These are phyloP conservation scores for Digitonthophagus gazella DNA, from an alignment of 2,888 invertebrate genomes.

Conservation along the genomic window DNA sequence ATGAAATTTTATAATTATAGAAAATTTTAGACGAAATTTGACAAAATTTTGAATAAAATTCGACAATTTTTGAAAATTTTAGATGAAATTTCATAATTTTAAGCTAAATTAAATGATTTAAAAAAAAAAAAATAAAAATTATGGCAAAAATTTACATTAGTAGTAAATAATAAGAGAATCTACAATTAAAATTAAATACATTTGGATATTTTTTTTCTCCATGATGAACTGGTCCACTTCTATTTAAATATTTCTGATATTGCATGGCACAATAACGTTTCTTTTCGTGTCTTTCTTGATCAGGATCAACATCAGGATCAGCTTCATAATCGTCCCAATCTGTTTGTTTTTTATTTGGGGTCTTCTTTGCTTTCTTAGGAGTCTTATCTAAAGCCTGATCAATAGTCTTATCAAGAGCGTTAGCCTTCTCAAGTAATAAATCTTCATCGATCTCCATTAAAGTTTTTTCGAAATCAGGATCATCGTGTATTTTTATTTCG, in stretches of 20 bases:
- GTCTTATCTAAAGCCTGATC: slow-evolving; percentile 39
- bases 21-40: no score
- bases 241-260: slow-evolving; percentile 74
- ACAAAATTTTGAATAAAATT: no score
- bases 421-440: slow-evolving; percentile 43
- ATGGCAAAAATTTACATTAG: no score
- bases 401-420: slow-evolving; percentile 43
- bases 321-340: slow-evolving; percentile 40
- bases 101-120: no score
- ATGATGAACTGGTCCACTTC: slow-evolving; percentile 76
- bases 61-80: no score
- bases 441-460: slow-evolving; percentile 63
- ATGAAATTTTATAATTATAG: slow-evolving; percentile 12
- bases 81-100: no score
- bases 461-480: slow-evolving; percentile 70
- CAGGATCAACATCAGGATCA: slow-evolving; percentile 53
- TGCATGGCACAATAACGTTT: slow-evolving; percentile 63
- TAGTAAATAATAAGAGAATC: not conserved
- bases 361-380: slow-evolving; percentile 39
- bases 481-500: slow-evolving; percentile 59
- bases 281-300: slow-evolving; percentile 68
- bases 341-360: slow-evolving; percentile 35
- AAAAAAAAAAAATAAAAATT: no score
- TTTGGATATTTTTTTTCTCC: slow-evolving; percentile 82
- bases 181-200: slow-evolving; percentile 51